Percentiles rank a stretch among this genome's conserved stretches.
Evolutionary conservation across 53 echinoderm and acorn worm species (phyloP).

Genomic region (Patiria pectinifera): DNA sequence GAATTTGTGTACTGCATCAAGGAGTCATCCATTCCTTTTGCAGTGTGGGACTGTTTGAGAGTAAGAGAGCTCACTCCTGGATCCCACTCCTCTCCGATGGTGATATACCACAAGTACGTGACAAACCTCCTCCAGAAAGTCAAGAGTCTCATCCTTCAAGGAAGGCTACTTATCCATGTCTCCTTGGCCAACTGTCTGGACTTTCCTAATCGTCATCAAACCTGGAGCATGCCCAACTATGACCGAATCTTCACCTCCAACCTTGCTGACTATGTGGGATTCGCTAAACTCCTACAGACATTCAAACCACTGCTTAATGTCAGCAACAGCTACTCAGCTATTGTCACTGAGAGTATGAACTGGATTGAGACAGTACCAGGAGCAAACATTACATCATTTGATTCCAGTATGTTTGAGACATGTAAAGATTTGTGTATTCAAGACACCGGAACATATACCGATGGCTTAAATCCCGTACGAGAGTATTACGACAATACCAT

Average conservation of each 20-base stretch:
- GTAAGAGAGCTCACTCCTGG: background rate
- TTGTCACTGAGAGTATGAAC: slow-evolving; percentile 58
- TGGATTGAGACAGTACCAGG: slow-evolving; percentile 1
- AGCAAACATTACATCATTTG: background rate
- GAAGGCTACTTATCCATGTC: slow-evolving; percentile 1
- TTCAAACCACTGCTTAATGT: slow-evolving; percentile 23
- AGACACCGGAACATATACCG: background rate
- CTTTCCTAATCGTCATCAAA: background rate
- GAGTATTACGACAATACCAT: slow-evolving; percentile 19
- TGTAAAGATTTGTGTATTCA: background rate
- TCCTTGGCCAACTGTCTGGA: slow-evolving; percentile 11
- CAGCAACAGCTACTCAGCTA: slow-evolving; percentile 30
- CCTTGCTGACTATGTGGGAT: slow-evolving; percentile 51
- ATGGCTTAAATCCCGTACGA: background rate
- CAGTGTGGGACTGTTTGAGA: slow-evolving; percentile 50
- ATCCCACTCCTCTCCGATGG: slow-evolving; percentile 36
- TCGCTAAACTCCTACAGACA: slow-evolving; percentile 32
- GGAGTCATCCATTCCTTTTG: slow-evolving; percentile 26
- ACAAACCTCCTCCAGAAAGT: slow-evolving; percentile 41
- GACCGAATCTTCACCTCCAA: slow-evolving; percentile 63
- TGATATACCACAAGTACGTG: slow-evolving; percentile 49
- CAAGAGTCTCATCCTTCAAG: background rate
- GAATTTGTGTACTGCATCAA: slow-evolving; percentile 36
- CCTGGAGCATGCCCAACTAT: slow-evolving; percentile 17
- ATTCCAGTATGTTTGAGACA: background rate